Evolutionary conservation across 2,888 invertebrate species (phyloP), one percentile per base, ranked within the genome.

Genomic region (Catocala fraxini): DNA sequence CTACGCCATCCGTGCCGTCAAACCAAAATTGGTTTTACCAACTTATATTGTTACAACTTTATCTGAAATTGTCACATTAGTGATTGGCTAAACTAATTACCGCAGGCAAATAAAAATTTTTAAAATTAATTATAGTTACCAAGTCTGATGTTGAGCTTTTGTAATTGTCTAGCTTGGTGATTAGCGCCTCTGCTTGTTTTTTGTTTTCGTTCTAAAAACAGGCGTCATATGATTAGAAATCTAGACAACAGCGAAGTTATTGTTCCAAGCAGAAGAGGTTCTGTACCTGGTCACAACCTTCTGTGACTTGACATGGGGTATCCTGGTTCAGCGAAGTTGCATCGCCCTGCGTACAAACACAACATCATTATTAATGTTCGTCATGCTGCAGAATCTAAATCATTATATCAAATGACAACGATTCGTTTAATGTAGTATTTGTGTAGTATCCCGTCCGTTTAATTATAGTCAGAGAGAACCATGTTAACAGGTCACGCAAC

Each of bases 141-240:
- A 92, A 80, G 63, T 87, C 85, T 59, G 74, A 58, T 0, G 87
- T 82, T 4, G 86, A 86, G 54, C 51, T 81, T 67, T 86, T 88
- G 69, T 91, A 91, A 53, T 81, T 75, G 41, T 90, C 86, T 43
- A 91, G 81, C 73, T 88, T 88, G 10, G 71, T 75, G 3, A 83
- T 68, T 10, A 91, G 83, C 43, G 86, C 84, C 56, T 83, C 81
- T 6, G 82, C 70, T 70, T 82, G 71, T 52, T 72, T 58, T 45
- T 69, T 71, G 51, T 81, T 81, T 45, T 69, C 76, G 56, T 77
- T 77, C 81, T 86, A 72, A 41, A 80, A 78, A 25, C 1, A 49
- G 11, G 5, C 4, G 9, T 39, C 6, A 39, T 9, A 39, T 39
- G 7, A 39, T 39, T 6, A 39, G 35, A 7, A 39, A 39, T 39